A percentile compares a stretch with the other conserved stretches of the same genome.
Evolutionary conservation across 2,888 invertebrate genomes (phyloP).

Genomic region (Nebria brevicollis): DNA sequence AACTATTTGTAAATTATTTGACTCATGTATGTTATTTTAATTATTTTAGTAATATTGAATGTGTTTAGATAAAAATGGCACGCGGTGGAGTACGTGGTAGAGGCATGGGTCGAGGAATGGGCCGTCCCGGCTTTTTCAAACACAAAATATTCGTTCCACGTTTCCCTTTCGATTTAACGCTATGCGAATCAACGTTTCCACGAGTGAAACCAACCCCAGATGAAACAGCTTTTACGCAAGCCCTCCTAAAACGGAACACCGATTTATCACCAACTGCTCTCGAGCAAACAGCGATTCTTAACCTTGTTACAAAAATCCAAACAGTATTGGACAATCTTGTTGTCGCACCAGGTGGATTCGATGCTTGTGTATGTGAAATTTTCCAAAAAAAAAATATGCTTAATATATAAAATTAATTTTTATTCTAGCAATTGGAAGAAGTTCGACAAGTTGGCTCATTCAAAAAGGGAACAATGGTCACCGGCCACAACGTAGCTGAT

Average conservation of each 20-base stretch:
- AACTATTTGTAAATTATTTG: conserved; percentile 5
- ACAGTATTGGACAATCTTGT: conserved; percentile 93
- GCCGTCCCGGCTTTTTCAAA: conserved; percentile 73
- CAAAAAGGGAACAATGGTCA: conserved; percentile 97
- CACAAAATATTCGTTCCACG: conserved; percentile 74
- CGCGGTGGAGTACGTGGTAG: conserved; percentile 77
- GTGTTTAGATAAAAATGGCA: conserved; percentile 68
- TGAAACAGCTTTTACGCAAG: conserved; percentile 87
- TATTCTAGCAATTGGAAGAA: conserved; percentile 85
- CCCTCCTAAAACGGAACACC: conserved; percentile 88
- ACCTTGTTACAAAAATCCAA: conserved; percentile 95
- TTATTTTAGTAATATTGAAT: conserved; percentile 9
- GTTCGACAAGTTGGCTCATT: conserved; percentile 97
- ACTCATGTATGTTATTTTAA: not conserved
- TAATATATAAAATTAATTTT: conserved; percentile 32
- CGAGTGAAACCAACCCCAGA: conserved; percentile 83
- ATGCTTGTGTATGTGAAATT: conserved; percentile 85
- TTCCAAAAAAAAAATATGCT: too few species aligned
- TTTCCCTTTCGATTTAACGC: conserved; percentile 87
- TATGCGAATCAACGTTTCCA: conserved; percentile 91
- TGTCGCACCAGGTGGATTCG: conserved; percentile 92
- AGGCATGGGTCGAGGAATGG: conserved; percentile 73
- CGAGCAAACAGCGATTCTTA: conserved; percentile 92
- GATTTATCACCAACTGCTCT: conserved; percentile 91
- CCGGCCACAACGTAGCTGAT: conserved; percentile 94